Conservation (phyloP, 2,113 vertebrate species). For the Crotalus viridis region DNA sequence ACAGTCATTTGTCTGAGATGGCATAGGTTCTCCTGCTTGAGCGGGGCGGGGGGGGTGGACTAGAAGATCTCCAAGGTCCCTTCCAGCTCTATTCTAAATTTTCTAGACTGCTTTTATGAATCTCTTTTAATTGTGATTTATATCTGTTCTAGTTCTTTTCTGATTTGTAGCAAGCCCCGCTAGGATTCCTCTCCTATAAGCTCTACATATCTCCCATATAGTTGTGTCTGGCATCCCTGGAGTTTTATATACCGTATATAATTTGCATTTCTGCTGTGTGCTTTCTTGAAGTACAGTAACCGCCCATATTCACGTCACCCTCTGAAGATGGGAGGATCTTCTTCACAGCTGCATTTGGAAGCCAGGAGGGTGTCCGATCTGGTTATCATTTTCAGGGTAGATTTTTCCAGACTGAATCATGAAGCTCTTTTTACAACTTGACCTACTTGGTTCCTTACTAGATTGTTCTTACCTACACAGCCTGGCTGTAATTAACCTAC, state of each 20-base stretch:
- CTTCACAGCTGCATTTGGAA: too few relatives aligned
- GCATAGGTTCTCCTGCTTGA: too few relatives aligned
- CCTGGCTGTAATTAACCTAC: constrained; percentile 35
- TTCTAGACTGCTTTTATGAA: neutral
- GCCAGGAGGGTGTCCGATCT: too few relatives aligned
- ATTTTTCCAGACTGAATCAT: constrained; percentile 46
- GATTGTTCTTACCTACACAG: neutral
- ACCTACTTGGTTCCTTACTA: constrained; percentile 60
- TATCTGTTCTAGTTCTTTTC: neutral
- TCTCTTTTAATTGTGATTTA: neutral
- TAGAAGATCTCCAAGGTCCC: too few relatives aligned
- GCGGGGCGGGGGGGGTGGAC: too few relatives aligned
- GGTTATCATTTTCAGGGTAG: neutral
- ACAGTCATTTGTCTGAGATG: too few relatives aligned
- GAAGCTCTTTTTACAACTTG: constrained; percentile 37
- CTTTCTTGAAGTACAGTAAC: neutral
- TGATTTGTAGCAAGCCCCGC: neutral
- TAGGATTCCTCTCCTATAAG: neutral
- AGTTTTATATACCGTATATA: neutral
- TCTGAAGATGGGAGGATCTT: neutral
- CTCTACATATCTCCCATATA: neutral
- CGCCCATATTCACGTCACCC: neutral
- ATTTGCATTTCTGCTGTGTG: neutral
- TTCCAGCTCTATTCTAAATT: too few relatives aligned
- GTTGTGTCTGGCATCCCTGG: neutral